Percentiles rank a stretch among this genome's conserved stretches.
These are phyloP conservation scores for Poeciliopsis prolifica DNA, from an alignment of 2,113 vertebrate genomes.

Conservation along the genomic window DNA sequence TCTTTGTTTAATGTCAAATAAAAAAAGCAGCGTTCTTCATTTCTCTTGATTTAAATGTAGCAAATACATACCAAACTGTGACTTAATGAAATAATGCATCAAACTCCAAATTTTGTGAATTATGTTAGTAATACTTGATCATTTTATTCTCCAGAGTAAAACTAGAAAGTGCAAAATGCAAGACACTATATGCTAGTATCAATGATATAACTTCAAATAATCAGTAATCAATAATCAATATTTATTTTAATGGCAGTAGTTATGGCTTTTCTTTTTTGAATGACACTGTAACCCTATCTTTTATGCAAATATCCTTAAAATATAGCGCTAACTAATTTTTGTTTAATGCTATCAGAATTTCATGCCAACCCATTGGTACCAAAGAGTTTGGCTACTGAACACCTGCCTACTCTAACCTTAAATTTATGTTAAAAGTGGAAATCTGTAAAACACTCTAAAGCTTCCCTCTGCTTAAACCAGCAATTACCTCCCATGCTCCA, in stretches of 20 bases:
- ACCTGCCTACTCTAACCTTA: not conserved
- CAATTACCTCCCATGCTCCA: constrained; percentile 1
- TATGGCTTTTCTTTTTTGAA: too few relatives aligned
- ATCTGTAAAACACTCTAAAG: constrained; percentile 1
- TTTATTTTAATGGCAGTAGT: too few relatives aligned
- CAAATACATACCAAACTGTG: not conserved
- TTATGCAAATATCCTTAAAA: not conserved
- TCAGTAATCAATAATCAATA: too few relatives aligned
- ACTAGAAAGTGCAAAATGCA: not conserved
- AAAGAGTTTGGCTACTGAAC: not conserved
- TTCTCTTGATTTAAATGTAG: too few relatives aligned
- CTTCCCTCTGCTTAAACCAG: constrained; percentile 8
- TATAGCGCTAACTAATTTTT: not conserved
- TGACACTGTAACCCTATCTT: too few relatives aligned
- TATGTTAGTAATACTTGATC: not conserved
- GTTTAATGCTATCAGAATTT: not conserved
- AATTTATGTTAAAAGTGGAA: not conserved
- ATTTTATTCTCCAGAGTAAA: not conserved
- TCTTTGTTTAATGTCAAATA: not conserved
- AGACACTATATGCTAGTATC: not conserved
- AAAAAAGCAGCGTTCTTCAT: not conserved
- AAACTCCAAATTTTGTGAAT: not conserved
- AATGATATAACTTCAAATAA: too few relatives aligned
- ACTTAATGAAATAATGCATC: not conserved
- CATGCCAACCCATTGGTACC: not conserved